Evolutionary conservation across 2,113 vertebrate species (phyloP).

Genomic region (Aythya baeri): DNA sequence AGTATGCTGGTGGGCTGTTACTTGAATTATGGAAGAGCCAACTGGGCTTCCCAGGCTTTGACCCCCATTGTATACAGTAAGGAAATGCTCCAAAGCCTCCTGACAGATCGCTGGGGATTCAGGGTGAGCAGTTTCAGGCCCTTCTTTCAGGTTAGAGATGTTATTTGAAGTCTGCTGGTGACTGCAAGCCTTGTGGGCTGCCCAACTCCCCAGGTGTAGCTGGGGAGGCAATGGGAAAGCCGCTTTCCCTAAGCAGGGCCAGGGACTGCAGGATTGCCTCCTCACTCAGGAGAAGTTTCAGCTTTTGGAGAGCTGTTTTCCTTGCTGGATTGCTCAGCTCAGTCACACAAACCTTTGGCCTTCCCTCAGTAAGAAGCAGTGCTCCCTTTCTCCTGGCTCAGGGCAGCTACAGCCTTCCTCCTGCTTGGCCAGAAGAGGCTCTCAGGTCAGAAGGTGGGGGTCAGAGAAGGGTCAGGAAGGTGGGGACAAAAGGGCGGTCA

Average conservation of each 20-base stretch:
- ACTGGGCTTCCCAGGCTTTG: not conserved
- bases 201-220: not conserved
- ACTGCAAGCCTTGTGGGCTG: fast-evolving
- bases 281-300: not conserved
- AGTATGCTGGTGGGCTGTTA: not conserved
- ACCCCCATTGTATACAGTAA: not conserved
- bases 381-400: not conserved
- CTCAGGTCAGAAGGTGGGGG: not conserved
- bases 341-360: not conserved
- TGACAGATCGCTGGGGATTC: not conserved
- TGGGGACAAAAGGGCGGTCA: not conserved
- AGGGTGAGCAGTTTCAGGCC: fast-evolving
- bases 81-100: not conserved
- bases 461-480: not conserved
- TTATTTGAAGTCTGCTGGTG: not conserved
- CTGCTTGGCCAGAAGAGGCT: conserved; percentile 32
- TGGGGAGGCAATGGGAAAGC: fast-evolving
- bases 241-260: not conserved
- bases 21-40: not conserved
- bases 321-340: not conserved
- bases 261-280: not conserved
- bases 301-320: not conserved
- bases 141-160: not conserved
- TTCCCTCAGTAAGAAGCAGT: not conserved
- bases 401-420: not conserved